These are phyloP conservation scores for Trachelus troglodyta DNA, from an alignment of 2,888 invertebrate species.

Conservation along the genomic window DNA sequence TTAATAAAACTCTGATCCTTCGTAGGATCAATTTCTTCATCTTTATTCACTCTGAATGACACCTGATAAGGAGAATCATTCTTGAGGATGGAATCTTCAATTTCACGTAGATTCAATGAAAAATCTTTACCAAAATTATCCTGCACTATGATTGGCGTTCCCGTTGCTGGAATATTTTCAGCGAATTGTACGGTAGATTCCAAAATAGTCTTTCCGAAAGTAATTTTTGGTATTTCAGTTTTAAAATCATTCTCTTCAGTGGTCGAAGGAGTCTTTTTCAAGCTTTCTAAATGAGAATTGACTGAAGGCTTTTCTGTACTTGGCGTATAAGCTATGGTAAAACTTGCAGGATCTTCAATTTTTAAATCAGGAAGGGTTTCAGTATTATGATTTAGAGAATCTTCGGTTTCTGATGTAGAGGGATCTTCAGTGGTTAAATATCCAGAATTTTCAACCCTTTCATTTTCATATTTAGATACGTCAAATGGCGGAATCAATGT, in stretches of 20 bases:
- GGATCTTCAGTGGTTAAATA: not conserved
- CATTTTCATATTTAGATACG: not conserved
- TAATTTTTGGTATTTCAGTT: not conserved
- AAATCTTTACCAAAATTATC: not conserved
- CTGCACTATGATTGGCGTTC: not conserved
- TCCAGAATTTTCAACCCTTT: not conserved
- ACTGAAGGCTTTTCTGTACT: not conserved
- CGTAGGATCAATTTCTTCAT: conserved; percentile 32
- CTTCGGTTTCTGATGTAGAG: not conserved
- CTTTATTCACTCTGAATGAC: conserved; percentile 39
- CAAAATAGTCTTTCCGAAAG: not conserved
- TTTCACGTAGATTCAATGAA: conserved; percentile 12
- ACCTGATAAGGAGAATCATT: conserved; percentile 46
- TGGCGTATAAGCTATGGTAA: not conserved
- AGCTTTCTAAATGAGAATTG: not conserved
- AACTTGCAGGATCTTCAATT: not conserved
- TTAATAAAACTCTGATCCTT: conserved; percentile 28
- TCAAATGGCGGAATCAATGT: not conserved
- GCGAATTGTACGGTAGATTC: not conserved
- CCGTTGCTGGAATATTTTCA: not conserved
- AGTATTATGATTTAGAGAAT: not conserved
- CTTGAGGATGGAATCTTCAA: conserved; percentile 27
- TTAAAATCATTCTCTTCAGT: not conserved
- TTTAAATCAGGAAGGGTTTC: not conserved
- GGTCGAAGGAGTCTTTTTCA: not conserved